These are phyloP conservation scores for Mionectes macconnelli DNA, from an alignment of 2,113 vertebrate species.

Conservation along the genomic window DNA sequence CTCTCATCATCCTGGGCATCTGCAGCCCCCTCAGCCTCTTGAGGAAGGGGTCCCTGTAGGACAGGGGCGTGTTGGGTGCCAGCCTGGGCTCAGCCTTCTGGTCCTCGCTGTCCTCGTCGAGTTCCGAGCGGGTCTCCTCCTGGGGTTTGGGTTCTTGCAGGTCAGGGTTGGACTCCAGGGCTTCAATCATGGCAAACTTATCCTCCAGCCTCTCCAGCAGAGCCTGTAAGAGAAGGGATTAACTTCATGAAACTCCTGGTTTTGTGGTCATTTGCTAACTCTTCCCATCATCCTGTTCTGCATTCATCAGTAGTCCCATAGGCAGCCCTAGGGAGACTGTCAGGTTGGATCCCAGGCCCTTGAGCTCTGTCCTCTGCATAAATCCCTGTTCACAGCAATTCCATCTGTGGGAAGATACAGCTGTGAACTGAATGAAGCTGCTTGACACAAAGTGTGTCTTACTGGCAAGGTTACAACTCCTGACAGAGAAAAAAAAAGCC, in stretches of 20 bases:
- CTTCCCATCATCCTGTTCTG: background rate
- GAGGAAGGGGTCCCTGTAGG: constrained; percentile 61
- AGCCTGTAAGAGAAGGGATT: constrained; percentile 60
- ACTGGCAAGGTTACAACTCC: background rate
- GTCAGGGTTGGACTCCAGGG: constrained; percentile 8
- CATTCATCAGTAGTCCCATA: background rate
- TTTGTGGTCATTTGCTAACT: background rate
- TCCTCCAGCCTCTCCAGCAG: constrained; percentile 75
- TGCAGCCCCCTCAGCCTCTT: constrained; percentile 68
- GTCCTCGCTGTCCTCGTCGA: background rate
- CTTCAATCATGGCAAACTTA: constrained; percentile 55
- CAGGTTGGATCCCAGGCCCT: background rate
- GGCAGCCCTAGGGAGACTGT: background rate
- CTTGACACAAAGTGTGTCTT: background rate
- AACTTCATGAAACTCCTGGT: background rate
- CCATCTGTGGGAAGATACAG: background rate
- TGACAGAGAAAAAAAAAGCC: background rate
- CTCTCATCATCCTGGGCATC: constrained; percentile 52
- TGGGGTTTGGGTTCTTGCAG: background rate
- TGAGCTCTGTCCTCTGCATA: background rate
- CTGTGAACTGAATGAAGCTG: background rate
- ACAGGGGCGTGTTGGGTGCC: constrained; percentile 11
- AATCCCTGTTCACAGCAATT: background rate
- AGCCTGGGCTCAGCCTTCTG: constrained; percentile 29
- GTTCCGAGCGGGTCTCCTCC: background rate